Evolutionary conservation across 2,113 vertebrate genomes (phyloP).

Genomic region (Oncorhynchus masou): DNA sequence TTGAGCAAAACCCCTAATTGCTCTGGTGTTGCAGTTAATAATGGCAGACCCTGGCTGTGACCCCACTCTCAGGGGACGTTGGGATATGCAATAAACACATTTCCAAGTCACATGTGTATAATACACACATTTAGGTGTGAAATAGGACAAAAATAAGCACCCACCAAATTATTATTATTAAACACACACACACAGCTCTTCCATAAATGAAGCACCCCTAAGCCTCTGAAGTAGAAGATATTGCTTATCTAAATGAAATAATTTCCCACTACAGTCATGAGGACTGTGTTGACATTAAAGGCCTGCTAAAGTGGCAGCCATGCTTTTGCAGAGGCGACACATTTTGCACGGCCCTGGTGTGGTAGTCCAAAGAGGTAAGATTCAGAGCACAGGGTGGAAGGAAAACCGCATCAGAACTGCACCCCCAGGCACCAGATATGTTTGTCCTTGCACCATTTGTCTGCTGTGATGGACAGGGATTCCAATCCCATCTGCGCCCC

Average conservation of each 20-base stretch:
- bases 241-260: neutral
- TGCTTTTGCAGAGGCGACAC: conserved; percentile 13
- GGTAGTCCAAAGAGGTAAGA: conserved; percentile 8
- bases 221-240: conserved; percentile 21
- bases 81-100: no score
- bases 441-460: conserved; percentile 53
- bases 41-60: no score
- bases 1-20: no score
- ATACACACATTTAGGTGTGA: no score
- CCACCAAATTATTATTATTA: no score
- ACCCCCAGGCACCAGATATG: conserved; percentile 26
- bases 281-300: conserved; percentile 10
- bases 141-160: neutral
- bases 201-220: conserved; percentile 25
- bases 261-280: neutral
- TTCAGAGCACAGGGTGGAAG: conserved; percentile 1
- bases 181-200: conserved; percentile 10
- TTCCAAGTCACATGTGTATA: no score
- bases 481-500: conserved; percentile 15
- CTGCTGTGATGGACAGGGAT: conserved; percentile 31
- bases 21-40: no score
- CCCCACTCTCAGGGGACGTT: no score
- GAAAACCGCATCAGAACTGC: conserved; percentile 32
- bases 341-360: conserved; percentile 6
- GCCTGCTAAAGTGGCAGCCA: neutral